Evolutionary conservation across 1,140 invertebrate species (phyloP), one percentile per base, ranked within the genome.

Genomic region (Scaptomyza pallida): DNA sequence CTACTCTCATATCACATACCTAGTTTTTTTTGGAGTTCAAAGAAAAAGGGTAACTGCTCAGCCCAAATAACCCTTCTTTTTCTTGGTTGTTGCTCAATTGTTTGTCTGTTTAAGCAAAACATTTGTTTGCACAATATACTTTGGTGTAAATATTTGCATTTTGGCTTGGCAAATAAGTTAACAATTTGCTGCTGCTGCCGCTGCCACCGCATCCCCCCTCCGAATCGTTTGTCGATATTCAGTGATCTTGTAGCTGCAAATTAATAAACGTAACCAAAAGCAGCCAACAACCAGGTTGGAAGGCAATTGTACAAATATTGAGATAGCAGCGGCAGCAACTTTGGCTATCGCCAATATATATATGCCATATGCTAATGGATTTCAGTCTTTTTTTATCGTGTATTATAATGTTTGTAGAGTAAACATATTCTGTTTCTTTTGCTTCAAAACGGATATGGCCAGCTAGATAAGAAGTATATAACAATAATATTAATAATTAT

Each of bases 231-330:
- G 37, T 64, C 82, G 63, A 79, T 81, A 69, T 65, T 80, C 77
- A 86, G 60, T 86, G 81, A 81, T 86, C 82, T 81, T 81, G 82
- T 69, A 77, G 77, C 70, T 71, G 81, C 73, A 86, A 85, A 85
- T 81, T 78, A 86, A 86, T 86, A 86, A 81, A 69, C 71, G 73
- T 57, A 12, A n/a, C n/a, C n/a, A n/a, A n/a, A n/a, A n/a, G 23
- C 12, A 30, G 17, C 52, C 57, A 43, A n/a, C 30, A 21, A 4
- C 21, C 21, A n/a, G n/a, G 21, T 21, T 2, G 12, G 33, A 13
- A 5, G 44, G 75, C 76, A 86, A 74, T 85, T 81, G 82, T 65
- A 56, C 82, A 86, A 85, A 85, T 81, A 75, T 85, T 86, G 48
- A 54, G 19, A 67, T 64, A 75, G 71, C 67, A 61, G 26, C n/a